These are phyloP conservation scores for Channa argus DNA, from an alignment of 2,113 vertebrate genomes.

Conservation along the genomic window DNA sequence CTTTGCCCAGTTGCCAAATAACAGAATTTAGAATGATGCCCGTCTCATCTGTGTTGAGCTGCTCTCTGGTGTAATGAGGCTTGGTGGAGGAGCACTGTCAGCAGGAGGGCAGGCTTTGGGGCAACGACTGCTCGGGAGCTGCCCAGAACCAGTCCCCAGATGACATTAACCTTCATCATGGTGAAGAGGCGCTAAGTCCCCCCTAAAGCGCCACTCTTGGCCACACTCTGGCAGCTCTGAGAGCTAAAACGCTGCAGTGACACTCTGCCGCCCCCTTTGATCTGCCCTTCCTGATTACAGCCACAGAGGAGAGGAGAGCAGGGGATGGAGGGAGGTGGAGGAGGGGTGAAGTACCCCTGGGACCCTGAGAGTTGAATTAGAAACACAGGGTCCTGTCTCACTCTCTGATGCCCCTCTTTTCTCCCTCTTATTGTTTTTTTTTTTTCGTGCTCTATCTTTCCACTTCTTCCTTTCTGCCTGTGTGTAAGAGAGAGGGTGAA, in stretches of 20 bases:
- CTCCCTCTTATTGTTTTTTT: slow-evolving; percentile 67
- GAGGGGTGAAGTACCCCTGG: slow-evolving; percentile 70
- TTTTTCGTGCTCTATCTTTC: slow-evolving; percentile 56
- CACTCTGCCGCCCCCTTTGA: slow-evolving; percentile 80
- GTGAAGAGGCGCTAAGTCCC: slow-evolving; percentile 78
- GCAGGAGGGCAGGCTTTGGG: slow-evolving; percentile 21
- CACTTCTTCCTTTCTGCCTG: slow-evolving; percentile 25
- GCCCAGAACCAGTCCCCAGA: slow-evolving; percentile 75
- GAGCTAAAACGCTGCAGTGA: slow-evolving; percentile 80
- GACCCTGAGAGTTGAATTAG: slow-evolving; percentile 72
- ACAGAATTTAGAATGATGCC: slow-evolving; percentile 64
- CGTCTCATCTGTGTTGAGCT: slow-evolving; percentile 51
- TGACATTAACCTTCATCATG: slow-evolving; percentile 83
- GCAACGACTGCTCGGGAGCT: slow-evolving; percentile 54
- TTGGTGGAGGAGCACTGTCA: slow-evolving; percentile 65
- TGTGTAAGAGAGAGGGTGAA: slow-evolving; percentile 48
- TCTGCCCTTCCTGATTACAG: slow-evolving; percentile 82
- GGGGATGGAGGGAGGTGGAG: slow-evolving; percentile 28
- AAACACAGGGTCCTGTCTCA: slow-evolving; percentile 60
- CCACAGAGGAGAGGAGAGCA: slow-evolving; percentile 66
- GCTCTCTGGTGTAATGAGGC: slow-evolving; percentile 73
- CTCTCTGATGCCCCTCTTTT: slow-evolving; percentile 61
- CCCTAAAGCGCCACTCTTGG: slow-evolving; percentile 74
- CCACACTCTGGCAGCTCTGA: slow-evolving; percentile 76
- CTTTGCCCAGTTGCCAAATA: slow-evolving; percentile 51